Evolutionary conservation across 2,797 vertebrate genomes (phyloP).

Genomic region (Pseudomugil tenellus): DNA sequence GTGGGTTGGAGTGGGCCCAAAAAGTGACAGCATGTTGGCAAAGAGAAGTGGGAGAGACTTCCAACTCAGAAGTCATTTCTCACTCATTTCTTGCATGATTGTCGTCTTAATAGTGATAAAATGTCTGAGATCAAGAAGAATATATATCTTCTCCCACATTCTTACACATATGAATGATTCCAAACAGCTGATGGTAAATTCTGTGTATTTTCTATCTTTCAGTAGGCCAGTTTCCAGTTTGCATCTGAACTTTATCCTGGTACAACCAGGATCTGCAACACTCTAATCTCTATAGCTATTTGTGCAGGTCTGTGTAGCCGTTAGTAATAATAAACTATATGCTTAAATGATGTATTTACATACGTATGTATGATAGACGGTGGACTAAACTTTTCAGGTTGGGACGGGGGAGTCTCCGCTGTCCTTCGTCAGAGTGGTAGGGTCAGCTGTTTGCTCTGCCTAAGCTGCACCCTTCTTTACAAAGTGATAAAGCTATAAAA

Average conservation of each 20-base stretch:
- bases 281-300: too few species aligned
- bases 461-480: too few species aligned
- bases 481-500: too few species aligned
- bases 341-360: too few species aligned
- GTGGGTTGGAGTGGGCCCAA: constrained; percentile 56
- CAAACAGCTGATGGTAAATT: constrained; percentile 27
- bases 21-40: constrained; percentile 67
- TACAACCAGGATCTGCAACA: not conserved
- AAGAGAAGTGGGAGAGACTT: constrained; percentile 34
- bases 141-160: constrained; percentile 35
- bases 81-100: constrained; percentile 48
- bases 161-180: constrained; percentile 48
- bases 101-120: constrained; percentile 31
- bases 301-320: too few species aligned
- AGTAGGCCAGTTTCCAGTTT: not conserved
- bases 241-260: not conserved
- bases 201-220: not conserved
- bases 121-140: constrained; percentile 34
- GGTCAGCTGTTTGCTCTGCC: too few species aligned
- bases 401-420: too few species aligned
- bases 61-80: constrained; percentile 33
- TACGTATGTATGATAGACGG: too few species aligned
- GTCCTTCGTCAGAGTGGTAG: too few species aligned
- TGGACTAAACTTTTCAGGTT: too few species aligned
- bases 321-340: too few species aligned